Conservation (phyloP, 2,797 vertebrate species). For the Galaxias olidus region DNA sequence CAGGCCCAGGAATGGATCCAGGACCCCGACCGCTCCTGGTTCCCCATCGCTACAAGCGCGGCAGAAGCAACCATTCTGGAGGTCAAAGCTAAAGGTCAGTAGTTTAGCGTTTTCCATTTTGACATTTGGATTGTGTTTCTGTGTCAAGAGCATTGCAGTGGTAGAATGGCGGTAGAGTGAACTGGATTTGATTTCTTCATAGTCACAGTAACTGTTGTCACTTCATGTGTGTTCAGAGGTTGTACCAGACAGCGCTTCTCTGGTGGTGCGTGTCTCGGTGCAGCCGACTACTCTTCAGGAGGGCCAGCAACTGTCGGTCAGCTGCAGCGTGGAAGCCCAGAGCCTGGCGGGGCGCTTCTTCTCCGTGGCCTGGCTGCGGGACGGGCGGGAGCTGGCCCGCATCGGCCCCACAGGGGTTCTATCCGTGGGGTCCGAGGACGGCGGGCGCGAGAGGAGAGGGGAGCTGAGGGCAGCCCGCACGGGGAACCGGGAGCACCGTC, state of each 20-base stretch:
- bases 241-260: conserved; percentile 41
- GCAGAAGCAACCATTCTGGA: conserved; percentile 48
- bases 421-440: conserved; percentile 55
- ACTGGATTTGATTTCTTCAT: neutral
- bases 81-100: conserved; percentile 76
- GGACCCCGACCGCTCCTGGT: conserved; percentile 77
- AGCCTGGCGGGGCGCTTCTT: conserved; percentile 61
- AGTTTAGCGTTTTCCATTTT: neutral
- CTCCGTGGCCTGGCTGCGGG: conserved; percentile 74
- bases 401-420: conserved; percentile 75
- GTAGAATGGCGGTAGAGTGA: too few relatives aligned
- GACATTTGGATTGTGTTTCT: neutral
- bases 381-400: conserved; percentile 52
- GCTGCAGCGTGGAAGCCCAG: conserved; percentile 63
- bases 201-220: neutral
- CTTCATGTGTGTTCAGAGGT: conserved; percentile 38
- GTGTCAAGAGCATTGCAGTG: neutral
- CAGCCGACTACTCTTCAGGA: conserved; percentile 52
- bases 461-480: conserved; percentile 71
- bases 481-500: conserved; percentile 61
- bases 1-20: conserved; percentile 75
- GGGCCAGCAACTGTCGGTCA: conserved; percentile 72
- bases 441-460: conserved; percentile 55
- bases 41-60: conserved; percentile 69
- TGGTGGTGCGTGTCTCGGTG: conserved; percentile 61